These are phyloP conservation scores for Drosophila elegans DNA, from an alignment of 1,140 invertebrate species.

Conservation along the genomic window DNA sequence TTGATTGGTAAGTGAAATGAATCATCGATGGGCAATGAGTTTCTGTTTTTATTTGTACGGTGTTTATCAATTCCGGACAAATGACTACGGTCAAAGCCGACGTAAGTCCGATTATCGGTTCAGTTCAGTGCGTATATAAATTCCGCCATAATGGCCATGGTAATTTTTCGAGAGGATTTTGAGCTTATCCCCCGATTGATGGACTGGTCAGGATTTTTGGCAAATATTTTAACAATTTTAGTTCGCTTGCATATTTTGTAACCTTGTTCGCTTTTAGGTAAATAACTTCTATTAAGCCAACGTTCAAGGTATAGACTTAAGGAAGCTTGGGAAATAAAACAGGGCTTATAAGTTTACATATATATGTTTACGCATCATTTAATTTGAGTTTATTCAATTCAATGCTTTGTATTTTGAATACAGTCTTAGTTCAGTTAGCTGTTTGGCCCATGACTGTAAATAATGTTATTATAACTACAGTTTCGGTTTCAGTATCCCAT, in stretches of 20 bases:
- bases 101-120: slow-evolving; percentile 34
- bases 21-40: slow-evolving; percentile 4
- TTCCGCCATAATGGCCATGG: slow-evolving; percentile 9
- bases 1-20: slow-evolving; percentile 21
- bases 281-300: no score
- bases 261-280: background rate
- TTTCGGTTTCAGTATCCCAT: slow-evolving; percentile 1
- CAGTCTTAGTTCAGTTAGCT: background rate
- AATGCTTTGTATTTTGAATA: background rate
- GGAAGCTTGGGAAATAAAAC: no score
- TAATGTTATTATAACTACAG: background rate
- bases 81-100: slow-evolving; percentile 29
- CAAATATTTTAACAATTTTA: slow-evolving; percentile 39
- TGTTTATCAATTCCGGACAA: slow-evolving; percentile 39
- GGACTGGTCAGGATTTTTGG: slow-evolving; percentile 14
- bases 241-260: slow-evolving; percentile 8
- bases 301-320: no score
- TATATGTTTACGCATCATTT: no score
- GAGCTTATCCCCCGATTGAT: slow-evolving; percentile 26
- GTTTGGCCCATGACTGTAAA: background rate
- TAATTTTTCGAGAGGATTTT: slow-evolving; percentile 30
- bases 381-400: no score
- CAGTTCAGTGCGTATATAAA: slow-evolving; percentile 18
- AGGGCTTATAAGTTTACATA: no score
- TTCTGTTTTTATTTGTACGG: background rate